Conservation (phyloP, 1,140 invertebrate genomes). For the Rhysida immarginata region DNA sequence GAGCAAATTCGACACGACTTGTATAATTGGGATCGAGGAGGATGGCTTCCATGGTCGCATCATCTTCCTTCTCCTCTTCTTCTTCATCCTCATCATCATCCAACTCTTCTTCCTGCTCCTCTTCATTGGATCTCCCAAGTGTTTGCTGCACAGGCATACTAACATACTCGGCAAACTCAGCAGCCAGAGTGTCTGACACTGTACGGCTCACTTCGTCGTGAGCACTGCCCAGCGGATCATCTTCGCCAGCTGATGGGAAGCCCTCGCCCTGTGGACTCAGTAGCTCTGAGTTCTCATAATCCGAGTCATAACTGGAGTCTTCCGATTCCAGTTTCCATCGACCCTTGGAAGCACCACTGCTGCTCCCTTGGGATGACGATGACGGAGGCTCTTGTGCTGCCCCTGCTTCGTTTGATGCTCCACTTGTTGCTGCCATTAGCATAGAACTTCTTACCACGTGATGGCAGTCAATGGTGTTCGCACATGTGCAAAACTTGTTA, state of each 20-base stretch:
- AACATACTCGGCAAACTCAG: constrained; percentile 70
- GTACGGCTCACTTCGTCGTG: constrained; percentile 65
- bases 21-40: constrained; percentile 18
- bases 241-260: constrained; percentile 14
- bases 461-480: too few species aligned
- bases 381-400: too few species aligned
- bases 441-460: too few species aligned
- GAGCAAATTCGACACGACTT: constrained; percentile 53
- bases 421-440: too few species aligned
- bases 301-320: constrained; percentile 74
- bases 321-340: constrained; percentile 37
- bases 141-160: constrained; percentile 28
- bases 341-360: background rate
- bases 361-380: background rate
- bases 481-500: too few species aligned
- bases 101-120: constrained; percentile 43
- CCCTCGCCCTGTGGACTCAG: constrained; percentile 21
- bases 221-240: constrained; percentile 9
- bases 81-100: constrained; percentile 52
- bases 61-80: background rate
- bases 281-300: constrained; percentile 53
- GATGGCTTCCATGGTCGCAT: background rate
- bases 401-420: too few species aligned
- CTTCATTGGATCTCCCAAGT: background rate
- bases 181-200: constrained; percentile 61